A percentile compares a stretch with the other conserved stretches of the same genome.
These are phyloP conservation scores for Meda fulgida DNA, from an alignment of 2,797 vertebrate genomes.

Conservation along the genomic window DNA sequence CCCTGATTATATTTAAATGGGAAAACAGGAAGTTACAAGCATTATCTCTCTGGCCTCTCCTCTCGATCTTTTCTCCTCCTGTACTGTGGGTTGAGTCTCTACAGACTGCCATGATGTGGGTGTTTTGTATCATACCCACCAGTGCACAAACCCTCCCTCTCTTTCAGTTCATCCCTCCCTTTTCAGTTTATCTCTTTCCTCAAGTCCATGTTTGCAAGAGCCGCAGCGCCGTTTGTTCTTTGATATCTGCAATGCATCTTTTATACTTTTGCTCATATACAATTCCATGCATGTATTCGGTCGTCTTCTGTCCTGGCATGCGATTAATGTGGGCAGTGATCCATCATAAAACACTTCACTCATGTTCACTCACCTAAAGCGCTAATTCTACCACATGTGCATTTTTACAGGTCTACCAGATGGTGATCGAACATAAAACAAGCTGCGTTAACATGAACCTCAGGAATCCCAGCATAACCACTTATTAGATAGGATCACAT, in stretches of 20 bases:
- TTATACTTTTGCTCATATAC: background rate
- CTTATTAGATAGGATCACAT: slow-evolving; percentile 13
- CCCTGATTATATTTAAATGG: background rate
- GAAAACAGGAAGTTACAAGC: background rate
- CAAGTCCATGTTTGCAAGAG: background rate
- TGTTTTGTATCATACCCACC: slow-evolving; percentile 40
- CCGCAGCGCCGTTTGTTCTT: background rate
- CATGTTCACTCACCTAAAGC: background rate
- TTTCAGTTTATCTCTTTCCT: slow-evolving; percentile 2
- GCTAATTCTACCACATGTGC: background rate
- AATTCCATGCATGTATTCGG: background rate
- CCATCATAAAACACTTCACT: background rate
- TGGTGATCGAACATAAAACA: slow-evolving; percentile 1
- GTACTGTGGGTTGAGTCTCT: slow-evolving; percentile 30
- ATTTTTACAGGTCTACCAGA: background rate
- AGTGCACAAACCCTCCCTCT: slow-evolving; percentile 28
- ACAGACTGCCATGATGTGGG: slow-evolving; percentile 42
- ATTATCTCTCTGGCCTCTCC: slow-evolving; percentile 17
- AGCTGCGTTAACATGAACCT: slow-evolving; percentile 17
- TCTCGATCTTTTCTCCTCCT: slow-evolving; percentile 12
- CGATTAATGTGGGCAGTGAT: background rate
- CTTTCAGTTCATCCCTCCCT: background rate
- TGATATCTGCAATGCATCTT: slow-evolving; percentile 7
- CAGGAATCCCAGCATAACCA: background rate
- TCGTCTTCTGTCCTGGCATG: background rate